phyloP scores from a whole-genome alignment of 2,797 vertebrate species.

The Pseudopleuronectes americanus region DNA sequence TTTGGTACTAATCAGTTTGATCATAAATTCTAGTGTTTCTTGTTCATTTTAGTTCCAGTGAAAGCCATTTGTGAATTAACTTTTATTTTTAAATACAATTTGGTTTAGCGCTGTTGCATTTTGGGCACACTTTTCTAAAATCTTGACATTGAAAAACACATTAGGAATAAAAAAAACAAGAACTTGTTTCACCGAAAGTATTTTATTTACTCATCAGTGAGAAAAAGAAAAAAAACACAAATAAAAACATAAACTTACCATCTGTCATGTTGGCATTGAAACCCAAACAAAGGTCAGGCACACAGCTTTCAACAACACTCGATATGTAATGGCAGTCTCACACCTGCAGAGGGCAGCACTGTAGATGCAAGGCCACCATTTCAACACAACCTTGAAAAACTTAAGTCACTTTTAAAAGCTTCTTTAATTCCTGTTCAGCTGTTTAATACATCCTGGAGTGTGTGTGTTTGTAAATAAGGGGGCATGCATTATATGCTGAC shows the following conservation, averaged over 20 bases:
- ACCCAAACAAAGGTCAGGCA: constrained; percentile 30
- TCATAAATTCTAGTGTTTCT: neutral
- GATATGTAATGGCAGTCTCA: constrained; percentile 24
- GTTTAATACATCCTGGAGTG: constrained; percentile 43
- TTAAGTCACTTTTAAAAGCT: constrained; percentile 31
- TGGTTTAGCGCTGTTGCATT: neutral
- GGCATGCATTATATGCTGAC: constrained; percentile 65
- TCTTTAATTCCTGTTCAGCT: constrained; percentile 32
- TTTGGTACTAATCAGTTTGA: too few relatives aligned
- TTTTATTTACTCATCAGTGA: constrained; percentile 87
- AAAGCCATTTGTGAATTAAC: too few relatives aligned
- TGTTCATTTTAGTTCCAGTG: too few relatives aligned
- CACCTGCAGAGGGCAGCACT: constrained; percentile 52
- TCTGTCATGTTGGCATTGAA: constrained; percentile 74
- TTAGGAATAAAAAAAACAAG: neutral
- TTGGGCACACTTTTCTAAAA: neutral
- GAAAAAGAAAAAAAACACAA: constrained; percentile 43
- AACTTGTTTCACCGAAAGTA: constrained; percentile 76
- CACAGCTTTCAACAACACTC: constrained; percentile 18
- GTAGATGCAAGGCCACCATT: constrained; percentile 6
- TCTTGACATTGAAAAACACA: neutral
- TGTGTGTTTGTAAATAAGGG: constrained; percentile 22
- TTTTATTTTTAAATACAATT: too few relatives aligned
- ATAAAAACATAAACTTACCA: constrained; percentile 62
- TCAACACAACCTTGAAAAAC: constrained; percentile 39